Base-by-base conservation (phyloP, 1,140 invertebrate species). In the Drosophila serrata region DNA sequence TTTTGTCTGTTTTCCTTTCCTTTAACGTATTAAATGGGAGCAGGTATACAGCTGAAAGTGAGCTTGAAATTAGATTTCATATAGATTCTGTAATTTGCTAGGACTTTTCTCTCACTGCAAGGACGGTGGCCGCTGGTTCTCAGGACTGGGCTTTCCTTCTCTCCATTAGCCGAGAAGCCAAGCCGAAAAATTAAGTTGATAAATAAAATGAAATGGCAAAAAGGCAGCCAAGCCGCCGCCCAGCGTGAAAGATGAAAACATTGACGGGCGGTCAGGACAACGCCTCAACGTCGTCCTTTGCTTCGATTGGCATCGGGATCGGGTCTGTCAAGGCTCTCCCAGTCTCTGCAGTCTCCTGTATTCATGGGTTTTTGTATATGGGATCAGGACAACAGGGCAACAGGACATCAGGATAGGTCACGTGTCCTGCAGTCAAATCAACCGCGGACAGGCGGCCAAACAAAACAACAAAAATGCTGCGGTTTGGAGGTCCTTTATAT, bases 181-280 rank as follows among this genome's bases (percentile, higher is more conserved):
- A 76, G 64, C 60, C 61, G 40, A 49, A 46, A 81, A 90, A 90
- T 88, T 88, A 90, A 90, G 77, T 90, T 90, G 81, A 85, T 84
- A 88, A 88, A 88, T 79, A 82, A 82, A 88, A 78, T 57, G 77
- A 82, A 81, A 78, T 57, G 77, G 17, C 61, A 76, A 88, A 67
- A 79, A 63, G 75, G 57, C 78, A 81, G 74, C 55, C 43, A 15
- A 22, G 63, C 35, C 37, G 39, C 31, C 57, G 57, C 48, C 42
- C 80, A 82, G 76, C 76, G 80, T 80, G 82, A 88, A 82, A 62
- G 84, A 88, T 82, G 82, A 82, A 75, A 86, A 75, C 75, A 77
- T 67, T 55, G 72, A 33, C 55, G 56, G 59, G 37, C 35, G 53
- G 40, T 27, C 43, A 29, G 61, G 17, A 37, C 43, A 40, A 22